Evolutionary conservation across 2,888 invertebrate genomes (phyloP).

Genomic region (Apamea epomidion): DNA sequence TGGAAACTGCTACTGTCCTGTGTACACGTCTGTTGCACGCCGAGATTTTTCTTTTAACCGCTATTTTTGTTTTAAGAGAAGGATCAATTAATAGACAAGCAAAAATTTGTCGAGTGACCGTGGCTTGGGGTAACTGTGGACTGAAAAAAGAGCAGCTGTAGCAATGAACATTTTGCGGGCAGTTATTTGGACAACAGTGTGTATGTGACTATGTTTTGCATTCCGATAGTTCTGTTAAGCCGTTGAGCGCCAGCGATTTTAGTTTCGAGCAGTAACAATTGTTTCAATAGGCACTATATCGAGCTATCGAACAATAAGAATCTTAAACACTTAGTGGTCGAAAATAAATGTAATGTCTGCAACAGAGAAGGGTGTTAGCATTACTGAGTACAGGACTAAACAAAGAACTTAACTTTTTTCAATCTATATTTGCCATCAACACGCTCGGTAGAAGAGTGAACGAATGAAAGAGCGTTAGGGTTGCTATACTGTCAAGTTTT

Average conservation of each 20-base stretch:
- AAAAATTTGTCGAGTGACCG: constrained; percentile 28
- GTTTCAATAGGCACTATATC: neutral
- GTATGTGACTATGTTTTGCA: neutral
- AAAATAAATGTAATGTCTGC: neutral
- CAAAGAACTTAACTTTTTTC: neutral
- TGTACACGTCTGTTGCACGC: constrained; percentile 58
- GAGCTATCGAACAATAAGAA: too few species aligned
- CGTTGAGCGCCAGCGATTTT: neutral
- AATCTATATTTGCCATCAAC: neutral
- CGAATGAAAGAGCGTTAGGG: neutral
- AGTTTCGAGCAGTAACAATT: neutral
- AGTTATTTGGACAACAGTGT: neutral
- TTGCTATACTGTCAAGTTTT: neutral
- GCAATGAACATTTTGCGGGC: neutral
- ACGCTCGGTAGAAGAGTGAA: neutral
- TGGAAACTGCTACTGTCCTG: constrained; percentile 61
- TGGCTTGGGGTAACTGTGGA: neutral
- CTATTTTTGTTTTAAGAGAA: constrained; percentile 40
- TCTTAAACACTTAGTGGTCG: too few species aligned
- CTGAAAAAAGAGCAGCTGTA: neutral
- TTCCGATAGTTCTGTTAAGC: neutral
- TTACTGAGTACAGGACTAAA: neutral
- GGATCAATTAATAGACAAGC: constrained; percentile 37
- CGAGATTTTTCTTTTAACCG: constrained; percentile 57
- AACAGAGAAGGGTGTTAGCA: too few species aligned